These are phyloP conservation scores for Schizothorax lantsangensis DNA, from an alignment of 2,797 vertebrate species.

Conservation along the genomic window DNA sequence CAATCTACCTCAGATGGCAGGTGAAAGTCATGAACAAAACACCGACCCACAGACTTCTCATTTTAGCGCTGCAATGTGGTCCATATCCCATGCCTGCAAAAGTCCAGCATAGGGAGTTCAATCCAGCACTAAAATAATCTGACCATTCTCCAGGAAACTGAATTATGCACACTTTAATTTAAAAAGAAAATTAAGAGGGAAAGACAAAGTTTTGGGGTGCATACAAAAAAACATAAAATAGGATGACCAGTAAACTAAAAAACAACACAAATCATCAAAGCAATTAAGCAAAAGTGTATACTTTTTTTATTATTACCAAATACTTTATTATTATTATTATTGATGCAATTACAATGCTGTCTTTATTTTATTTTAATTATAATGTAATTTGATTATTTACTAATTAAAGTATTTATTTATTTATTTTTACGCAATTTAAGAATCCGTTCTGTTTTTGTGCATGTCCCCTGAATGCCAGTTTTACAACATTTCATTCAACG, in stretches of 20 bases:
- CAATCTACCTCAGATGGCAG: slow-evolving; percentile 89
- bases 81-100: slow-evolving; percentile 94
- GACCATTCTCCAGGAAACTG: neutral
- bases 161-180: neutral
- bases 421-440: too few relatives aligned
- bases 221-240: neutral
- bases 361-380: neutral
- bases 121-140: slow-evolving; percentile 5
- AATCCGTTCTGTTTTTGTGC: neutral
- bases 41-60: slow-evolving; percentile 86
- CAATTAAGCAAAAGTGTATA: neutral
- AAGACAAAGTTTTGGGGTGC: neutral
- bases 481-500: neutral
- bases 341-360: neutral
- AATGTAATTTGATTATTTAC: neutral
- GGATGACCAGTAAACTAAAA: neutral
- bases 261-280: neutral
- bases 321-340: neutral
- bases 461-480: slow-evolving; percentile 1
- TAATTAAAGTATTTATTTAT: neutral
- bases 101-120: slow-evolving; percentile 39
- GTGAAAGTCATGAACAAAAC: slow-evolving; percentile 86
- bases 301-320: neutral
- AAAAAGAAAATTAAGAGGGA: neutral
- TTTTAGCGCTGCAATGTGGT: slow-evolving; percentile 86